Conservation (phyloP, 2,888 invertebrate genomes). For the Trichopoda pennipes region DNA sequence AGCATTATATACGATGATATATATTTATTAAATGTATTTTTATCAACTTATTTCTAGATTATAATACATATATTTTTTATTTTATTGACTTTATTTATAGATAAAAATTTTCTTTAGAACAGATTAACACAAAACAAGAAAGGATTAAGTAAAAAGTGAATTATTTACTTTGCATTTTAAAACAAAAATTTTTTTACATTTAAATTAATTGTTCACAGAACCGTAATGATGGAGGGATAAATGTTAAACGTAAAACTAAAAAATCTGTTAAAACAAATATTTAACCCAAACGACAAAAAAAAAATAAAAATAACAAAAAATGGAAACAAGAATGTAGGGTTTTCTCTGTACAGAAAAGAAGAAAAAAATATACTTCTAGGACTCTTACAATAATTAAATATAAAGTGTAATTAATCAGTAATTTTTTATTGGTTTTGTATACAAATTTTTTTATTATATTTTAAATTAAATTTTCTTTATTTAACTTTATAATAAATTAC, state of each 20-base stretch:
- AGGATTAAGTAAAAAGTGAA: too few species aligned
- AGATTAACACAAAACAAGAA: too few species aligned
- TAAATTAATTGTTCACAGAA: too few species aligned
- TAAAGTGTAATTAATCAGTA: slow-evolving; percentile 21
- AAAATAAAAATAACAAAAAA: slow-evolving; percentile 29
- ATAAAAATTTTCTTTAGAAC: neutral
- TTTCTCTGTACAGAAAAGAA: slow-evolving; percentile 32
- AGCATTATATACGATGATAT: slow-evolving; percentile 19
- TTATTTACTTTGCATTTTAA: too few species aligned
- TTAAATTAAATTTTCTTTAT: slow-evolving; percentile 11
- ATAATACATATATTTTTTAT: neutral
- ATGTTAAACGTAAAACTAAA: neutral
- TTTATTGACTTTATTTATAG: neutral
- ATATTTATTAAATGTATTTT: slow-evolving; percentile 22
- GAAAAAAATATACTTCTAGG: slow-evolving; percentile 42
- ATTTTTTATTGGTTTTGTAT: slow-evolving; percentile 45
- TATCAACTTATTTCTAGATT: slow-evolving; percentile 31
- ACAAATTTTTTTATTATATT: slow-evolving; percentile 54
- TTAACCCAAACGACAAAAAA: neutral
- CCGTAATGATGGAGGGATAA: too few species aligned
- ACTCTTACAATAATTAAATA: slow-evolving; percentile 21
- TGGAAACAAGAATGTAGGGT: slow-evolving; percentile 32
- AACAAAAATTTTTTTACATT: too few species aligned
- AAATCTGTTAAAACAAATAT: neutral
- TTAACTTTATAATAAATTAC: slow-evolving; percentile 53